Percentiles rank a stretch among this genome's conserved stretches.
Conservation (phyloP, 2,888 invertebrate genomes). For the Molorchus minor region DNA sequence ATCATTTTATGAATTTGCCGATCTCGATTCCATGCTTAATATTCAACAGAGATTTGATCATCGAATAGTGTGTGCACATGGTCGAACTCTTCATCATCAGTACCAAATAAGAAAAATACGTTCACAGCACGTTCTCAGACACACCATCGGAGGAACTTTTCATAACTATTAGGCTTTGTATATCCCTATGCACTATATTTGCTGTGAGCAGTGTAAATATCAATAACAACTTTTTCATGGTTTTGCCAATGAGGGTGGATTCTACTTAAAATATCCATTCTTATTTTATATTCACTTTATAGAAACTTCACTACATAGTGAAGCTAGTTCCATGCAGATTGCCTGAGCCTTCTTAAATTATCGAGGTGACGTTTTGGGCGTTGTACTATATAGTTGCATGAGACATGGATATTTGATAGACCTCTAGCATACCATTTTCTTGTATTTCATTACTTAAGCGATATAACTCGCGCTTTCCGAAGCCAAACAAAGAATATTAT, state of each 20-base stretch:
- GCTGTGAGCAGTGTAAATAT: neutral
- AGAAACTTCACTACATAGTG: conserved; percentile 3
- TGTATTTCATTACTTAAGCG: neutral
- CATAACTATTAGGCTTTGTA: too few relatives aligned
- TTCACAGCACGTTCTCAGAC: too few relatives aligned
- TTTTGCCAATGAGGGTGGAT: neutral
- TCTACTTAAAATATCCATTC: neutral
- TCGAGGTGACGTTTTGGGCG: conserved; percentile 44
- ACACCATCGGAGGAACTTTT: too few relatives aligned
- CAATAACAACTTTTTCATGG: neutral
- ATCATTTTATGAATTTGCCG: too few relatives aligned
- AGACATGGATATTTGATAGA: conserved; percentile 22
- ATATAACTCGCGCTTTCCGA: neutral
- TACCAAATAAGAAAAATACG: too few relatives aligned
- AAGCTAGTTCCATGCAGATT: neutral
- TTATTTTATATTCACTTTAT: neutral
- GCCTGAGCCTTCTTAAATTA: conserved; percentile 21
- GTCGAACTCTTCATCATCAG: too few relatives aligned
- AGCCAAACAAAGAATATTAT: neutral
- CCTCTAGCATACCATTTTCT: conserved; percentile 40
- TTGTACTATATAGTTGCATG: conserved; percentile 12
- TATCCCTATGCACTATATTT: too few relatives aligned
- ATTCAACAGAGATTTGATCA: too few relatives aligned
- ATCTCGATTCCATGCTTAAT: too few relatives aligned
- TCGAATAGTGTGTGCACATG: too few relatives aligned